phyloP scores from a whole-genome alignment of 2,888 invertebrate species.

The Hyppa rectilinea region DNA sequence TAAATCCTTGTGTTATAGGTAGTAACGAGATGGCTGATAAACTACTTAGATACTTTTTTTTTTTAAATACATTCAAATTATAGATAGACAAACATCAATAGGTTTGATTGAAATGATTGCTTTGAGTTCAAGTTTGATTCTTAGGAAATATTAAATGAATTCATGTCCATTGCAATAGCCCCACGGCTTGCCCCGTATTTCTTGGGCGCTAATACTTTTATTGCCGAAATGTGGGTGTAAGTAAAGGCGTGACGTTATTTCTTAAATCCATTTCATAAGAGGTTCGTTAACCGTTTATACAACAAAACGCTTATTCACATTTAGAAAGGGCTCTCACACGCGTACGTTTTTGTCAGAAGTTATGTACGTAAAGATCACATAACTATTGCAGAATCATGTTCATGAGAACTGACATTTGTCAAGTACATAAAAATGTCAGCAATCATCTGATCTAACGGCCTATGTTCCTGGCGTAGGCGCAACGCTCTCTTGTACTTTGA shows the following conservation, averaged over 20 bases:
- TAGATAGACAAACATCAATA: no score
- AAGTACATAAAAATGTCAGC: constrained; percentile 66
- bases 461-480: constrained; percentile 69
- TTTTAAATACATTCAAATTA: no score
- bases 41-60: no score
- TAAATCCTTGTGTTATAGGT: no score
- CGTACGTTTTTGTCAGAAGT: constrained; percentile 27
- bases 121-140: constrained; percentile 2
- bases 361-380: constrained; percentile 39
- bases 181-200: background rate
- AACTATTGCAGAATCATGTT: constrained; percentile 45
- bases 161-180: constrained; percentile 8
- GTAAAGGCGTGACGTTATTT: constrained; percentile 18
- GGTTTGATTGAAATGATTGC: background rate
- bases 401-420: constrained; percentile 57
- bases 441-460: constrained; percentile 67
- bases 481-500: constrained; percentile 47
- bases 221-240: constrained; percentile 19
- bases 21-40: no score
- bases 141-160: background rate
- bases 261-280: constrained; percentile 20
- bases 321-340: constrained; percentile 52
- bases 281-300: constrained; percentile 7
- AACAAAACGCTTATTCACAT: constrained; percentile 32
- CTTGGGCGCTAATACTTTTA: background rate